A percentile compares a stretch with the other conserved stretches of the same genome.
Evolutionary conservation across 2,113 vertebrate species (phyloP).

Genomic region (Gallinago jamesoni): DNA sequence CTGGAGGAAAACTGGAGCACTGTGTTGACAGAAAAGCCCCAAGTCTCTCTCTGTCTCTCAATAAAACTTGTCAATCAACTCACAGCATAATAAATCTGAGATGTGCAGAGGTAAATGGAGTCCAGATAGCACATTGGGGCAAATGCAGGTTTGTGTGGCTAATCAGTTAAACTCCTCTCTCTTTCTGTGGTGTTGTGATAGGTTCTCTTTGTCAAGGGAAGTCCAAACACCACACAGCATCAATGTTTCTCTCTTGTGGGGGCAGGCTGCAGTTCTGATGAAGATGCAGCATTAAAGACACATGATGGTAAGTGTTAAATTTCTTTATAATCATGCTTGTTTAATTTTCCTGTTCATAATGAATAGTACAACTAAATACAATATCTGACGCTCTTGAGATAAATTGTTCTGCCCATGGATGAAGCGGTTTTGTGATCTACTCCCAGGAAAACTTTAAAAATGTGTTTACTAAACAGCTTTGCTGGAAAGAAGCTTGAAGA

Average conservation of each 20-base stretch:
- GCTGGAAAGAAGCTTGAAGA: neutral
- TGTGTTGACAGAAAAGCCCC: neutral
- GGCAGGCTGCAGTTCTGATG: neutral
- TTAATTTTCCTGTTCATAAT: neutral
- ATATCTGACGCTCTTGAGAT: neutral
- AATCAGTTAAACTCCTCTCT: neutral
- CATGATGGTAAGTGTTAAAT: neutral
- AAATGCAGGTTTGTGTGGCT: neutral
- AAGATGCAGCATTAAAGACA: neutral
- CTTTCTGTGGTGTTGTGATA: neutral
- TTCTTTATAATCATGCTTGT: neutral
- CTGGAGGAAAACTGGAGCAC: neutral
- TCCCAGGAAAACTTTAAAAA: neutral
- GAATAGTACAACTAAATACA: neutral
- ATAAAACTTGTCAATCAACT: neutral
- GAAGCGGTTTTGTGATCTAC: neutral
- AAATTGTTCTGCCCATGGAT: neutral
- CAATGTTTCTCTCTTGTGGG: neutral
- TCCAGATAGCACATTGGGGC: neutral
- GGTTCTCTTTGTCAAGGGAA: neutral
- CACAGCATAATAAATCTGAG: neutral
- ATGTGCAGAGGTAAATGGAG: neutral
- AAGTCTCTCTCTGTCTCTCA: neutral
- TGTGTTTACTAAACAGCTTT: neutral
- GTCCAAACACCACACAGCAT: neutral